Evolutionary conservation across 2,888 invertebrate genomes (phyloP).

Genomic region (Rhamnusium bicolor): DNA sequence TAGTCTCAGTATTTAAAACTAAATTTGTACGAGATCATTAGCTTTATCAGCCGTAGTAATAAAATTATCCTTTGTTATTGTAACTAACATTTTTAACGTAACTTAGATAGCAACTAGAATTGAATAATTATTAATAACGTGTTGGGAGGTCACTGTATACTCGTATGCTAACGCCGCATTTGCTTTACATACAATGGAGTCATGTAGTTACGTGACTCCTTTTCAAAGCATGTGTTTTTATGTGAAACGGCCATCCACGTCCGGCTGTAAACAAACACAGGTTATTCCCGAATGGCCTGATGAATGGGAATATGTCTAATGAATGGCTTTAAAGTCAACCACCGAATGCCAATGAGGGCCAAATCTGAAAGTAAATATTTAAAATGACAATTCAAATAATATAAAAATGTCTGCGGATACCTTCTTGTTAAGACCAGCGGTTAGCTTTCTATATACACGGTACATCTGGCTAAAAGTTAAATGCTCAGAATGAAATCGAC

Average conservation of each 20-base stretch:
- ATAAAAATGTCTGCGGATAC: too few species aligned
- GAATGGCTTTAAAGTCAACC: constrained; percentile 58
- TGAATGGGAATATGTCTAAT: constrained; percentile 63
- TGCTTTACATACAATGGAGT: constrained; percentile 70
- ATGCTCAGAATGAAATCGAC: too few species aligned
- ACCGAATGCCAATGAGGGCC: constrained; percentile 63
- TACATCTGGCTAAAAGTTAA: too few species aligned
- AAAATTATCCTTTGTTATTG: too few species aligned
- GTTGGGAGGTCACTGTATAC: constrained; percentile 67
- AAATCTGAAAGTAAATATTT: constrained; percentile 24
- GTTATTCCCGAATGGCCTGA: constrained; percentile 58
- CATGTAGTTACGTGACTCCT: constrained; percentile 68
- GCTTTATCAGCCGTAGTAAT: too few species aligned
- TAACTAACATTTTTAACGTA: too few species aligned
- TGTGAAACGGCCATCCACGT: constrained; percentile 53
- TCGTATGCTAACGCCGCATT: constrained; percentile 62
- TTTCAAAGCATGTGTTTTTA: constrained; percentile 67
- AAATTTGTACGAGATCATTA: too few species aligned
- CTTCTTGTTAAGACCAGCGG: too few species aligned
- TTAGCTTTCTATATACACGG: too few species aligned
- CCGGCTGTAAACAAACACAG: constrained; percentile 54
- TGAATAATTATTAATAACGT: constrained; percentile 69
- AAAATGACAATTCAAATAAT: too few species aligned
- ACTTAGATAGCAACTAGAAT: constrained; percentile 41
- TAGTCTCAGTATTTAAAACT: too few species aligned